phyloP scores from a whole-genome alignment of 2,888 invertebrate genomes.

The Conchocele bisecta region DNA sequence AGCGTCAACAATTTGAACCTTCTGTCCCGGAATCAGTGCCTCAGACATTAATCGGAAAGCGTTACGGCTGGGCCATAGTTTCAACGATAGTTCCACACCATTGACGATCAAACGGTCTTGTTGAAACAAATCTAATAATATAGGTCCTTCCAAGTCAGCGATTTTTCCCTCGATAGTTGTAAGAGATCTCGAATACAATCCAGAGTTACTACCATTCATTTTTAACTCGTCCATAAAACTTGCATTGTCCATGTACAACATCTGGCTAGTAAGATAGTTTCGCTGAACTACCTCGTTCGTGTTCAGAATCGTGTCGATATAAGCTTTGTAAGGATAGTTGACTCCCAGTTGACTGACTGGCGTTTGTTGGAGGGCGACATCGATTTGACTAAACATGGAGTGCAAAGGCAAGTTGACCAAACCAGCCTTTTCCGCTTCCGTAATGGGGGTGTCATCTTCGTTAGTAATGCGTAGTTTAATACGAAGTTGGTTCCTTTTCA shows the following conservation, averaged over 20 bases:
- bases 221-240: constrained; percentile 10
- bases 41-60: constrained; percentile 36
- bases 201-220: constrained; percentile 23
- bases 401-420: constrained; percentile 23
- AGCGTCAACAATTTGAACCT: constrained; percentile 39
- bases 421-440: background rate
- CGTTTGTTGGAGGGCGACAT: constrained; percentile 36
- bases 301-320: constrained; percentile 43
- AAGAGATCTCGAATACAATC: constrained; percentile 6
- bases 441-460: background rate
- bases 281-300: background rate
- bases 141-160: constrained; percentile 40
- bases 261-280: background rate
- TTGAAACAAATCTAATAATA: constrained; percentile 35
- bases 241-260: constrained; percentile 29
- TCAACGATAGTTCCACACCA: constrained; percentile 7
- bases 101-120: constrained; percentile 31
- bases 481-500: constrained; percentile 27
- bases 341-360: constrained; percentile 30
- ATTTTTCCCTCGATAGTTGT: constrained; percentile 20
- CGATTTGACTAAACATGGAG: constrained; percentile 29
- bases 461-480: constrained; percentile 28
- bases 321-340: constrained; percentile 51
- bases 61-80: constrained; percentile 19
- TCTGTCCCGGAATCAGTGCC: background rate